phyloP scores from a whole-genome alignment of 2,888 invertebrate species.

The Disparrhopalites patrizii region DNA sequence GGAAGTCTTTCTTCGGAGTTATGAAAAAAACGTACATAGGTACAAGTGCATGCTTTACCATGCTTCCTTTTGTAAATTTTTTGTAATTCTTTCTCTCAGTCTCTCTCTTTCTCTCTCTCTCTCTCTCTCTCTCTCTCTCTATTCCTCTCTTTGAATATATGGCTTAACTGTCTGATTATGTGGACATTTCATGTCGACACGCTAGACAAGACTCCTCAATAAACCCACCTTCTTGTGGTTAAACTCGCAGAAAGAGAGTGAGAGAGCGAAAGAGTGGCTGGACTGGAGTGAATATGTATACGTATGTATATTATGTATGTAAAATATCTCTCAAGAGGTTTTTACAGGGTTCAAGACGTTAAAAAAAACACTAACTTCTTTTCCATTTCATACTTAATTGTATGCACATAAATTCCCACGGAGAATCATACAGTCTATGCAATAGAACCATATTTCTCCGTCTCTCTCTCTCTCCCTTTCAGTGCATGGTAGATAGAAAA shows the following conservation, averaged over 20 bases:
- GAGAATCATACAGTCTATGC: neutral
- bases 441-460: too few species aligned
- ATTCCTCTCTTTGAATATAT: conserved; percentile 4
- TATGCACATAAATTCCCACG: neutral
- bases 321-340: neutral
- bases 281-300: too few species aligned
- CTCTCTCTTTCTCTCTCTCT: neutral
- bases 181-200: conserved; percentile 14
- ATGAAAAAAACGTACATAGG: too few species aligned
- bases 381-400: neutral
- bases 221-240: too few species aligned
- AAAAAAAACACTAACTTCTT: neutral
- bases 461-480: too few species aligned
- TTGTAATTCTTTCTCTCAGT: neutral
- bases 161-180: conserved; percentile 7
- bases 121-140: neutral
- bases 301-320: too few species aligned
- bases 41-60: too few species aligned
- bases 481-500: neutral
- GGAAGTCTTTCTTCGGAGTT: too few species aligned
- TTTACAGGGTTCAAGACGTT: neutral
- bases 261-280: too few species aligned
- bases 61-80: too few species aligned
- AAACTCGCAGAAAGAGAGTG: too few species aligned
- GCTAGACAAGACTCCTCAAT: conserved; percentile 2